Conservation (phyloP, 2,797 vertebrate genomes). For the Perdix hodgsoniae region DNA sequence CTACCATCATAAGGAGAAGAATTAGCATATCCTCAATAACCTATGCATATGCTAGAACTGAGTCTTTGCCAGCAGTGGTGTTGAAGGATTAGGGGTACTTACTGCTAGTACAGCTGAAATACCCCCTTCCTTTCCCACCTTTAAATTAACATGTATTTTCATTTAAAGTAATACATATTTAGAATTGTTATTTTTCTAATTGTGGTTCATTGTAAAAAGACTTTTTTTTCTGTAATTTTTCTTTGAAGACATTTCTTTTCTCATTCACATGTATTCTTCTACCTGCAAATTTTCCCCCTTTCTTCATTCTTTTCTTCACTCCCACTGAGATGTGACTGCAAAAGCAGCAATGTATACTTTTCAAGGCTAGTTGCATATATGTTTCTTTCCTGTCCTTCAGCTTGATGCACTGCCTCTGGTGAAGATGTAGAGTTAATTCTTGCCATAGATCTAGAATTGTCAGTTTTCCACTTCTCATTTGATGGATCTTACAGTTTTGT, state of each 20-base stretch:
- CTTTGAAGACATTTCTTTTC: neutral
- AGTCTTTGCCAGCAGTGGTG: neutral
- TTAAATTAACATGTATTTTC: neutral
- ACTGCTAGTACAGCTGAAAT: neutral
- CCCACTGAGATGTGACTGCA: neutral
- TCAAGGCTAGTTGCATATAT: neutral
- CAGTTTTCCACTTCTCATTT: neutral
- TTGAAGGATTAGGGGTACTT: neutral
- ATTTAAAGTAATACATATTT: neutral
- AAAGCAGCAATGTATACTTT: neutral
- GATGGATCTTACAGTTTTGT: neutral
- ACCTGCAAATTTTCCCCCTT: neutral
- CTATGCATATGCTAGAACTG: neutral
- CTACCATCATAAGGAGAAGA: rapidly evolving
- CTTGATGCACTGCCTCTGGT: neutral
- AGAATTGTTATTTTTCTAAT: neutral
- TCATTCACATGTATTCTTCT: rapidly evolving
- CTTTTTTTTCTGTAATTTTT: neutral
- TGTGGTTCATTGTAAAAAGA: neutral
- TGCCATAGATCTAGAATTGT: neutral
- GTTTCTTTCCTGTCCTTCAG: neutral
- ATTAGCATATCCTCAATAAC: rapidly evolving
- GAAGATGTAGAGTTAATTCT: neutral
- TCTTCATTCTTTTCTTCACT: neutral
- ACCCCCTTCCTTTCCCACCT: rapidly evolving